Evolutionary conservation across 2,888 invertebrate genomes (phyloP), one percentile per base, ranked within the genome.

Genomic region (Pteria penguin): DNA sequence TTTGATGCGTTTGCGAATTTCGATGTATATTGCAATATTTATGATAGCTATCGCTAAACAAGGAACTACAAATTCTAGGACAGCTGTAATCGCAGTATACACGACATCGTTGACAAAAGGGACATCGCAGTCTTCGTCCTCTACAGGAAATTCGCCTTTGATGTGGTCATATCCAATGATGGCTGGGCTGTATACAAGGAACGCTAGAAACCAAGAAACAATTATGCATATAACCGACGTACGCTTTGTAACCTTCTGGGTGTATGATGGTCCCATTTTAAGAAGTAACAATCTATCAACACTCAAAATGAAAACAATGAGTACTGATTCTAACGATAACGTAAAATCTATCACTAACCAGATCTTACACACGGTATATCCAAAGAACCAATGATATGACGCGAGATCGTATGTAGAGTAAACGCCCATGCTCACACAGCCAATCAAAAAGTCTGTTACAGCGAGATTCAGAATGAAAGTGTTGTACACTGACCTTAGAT

Each of bases 381-480:
- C 86, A 60, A 88, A 83, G 0, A 79, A 82, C 88, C 87, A 87
- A 18, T 52, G 36, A 58, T 73, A 80, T 8, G 75, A 73, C 22
- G 60, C 62, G 2, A 84, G 54, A 4, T 82, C 85, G 62, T 84
- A 86, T 27, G 80, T 77, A 2, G 84, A 81, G 58, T 88, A 84
- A 32, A 88, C 78, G 1, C 84, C 83, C 80, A 86, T 81, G 74
- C 86, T 87, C 52, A 81, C 58, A 14, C 74, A 11, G 1, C 84
- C 86, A 18, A 87, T 69, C 5, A 83, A 61, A 8, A 86, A 61
- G 65, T 87, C 87, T 1, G 84, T 78, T 4, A 84, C 61, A 14
- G 87, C 86, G 63, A 86, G 78, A 71, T 86, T 81, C 8, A 85
- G 72, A 62, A 87, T 80, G 71, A 81, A 85, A 58, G 82, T 79